Evolutionary conservation across 2,797 vertebrate genomes (phyloP).

Genomic region (Cercopithecus neglectus): DNA sequence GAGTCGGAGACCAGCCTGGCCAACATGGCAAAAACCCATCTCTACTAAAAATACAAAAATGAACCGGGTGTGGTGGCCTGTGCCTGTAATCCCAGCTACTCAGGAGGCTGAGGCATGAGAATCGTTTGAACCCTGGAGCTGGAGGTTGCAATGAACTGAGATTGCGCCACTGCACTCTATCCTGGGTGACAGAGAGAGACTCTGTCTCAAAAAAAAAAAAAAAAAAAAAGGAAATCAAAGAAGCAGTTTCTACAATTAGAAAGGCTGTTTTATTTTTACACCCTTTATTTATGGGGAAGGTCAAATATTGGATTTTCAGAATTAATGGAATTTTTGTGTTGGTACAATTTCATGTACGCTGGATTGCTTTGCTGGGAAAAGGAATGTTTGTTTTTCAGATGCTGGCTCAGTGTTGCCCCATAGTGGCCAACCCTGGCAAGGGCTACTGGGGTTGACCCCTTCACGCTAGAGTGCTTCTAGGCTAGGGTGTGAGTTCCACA

Average conservation of each 20-base stretch:
- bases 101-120: background rate
- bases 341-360: background rate
- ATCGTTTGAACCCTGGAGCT: background rate
- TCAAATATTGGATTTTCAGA: background rate
- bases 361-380: background rate
- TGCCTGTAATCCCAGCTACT: background rate
- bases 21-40: background rate
- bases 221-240: background rate
- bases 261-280: background rate
- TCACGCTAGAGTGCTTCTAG: too few species aligned
- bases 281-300: background rate
- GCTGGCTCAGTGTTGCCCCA: slow-evolving; percentile 35
- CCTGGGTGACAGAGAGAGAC: background rate
- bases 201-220: background rate
- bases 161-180: background rate
- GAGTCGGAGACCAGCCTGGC: background rate
- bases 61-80: rapidly evolving
- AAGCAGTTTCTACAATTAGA: background rate
- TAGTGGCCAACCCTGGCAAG: background rate
- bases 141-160: background rate
- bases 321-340: background rate
- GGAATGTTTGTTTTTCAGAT: background rate
- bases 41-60: background rate
- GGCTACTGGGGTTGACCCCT: background rate
- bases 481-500: background rate